Percentiles rank a stretch among this genome's conserved stretches.
Conservation (phyloP, 2,797 vertebrate genomes). For the Oophaga sylvatica region DNA sequence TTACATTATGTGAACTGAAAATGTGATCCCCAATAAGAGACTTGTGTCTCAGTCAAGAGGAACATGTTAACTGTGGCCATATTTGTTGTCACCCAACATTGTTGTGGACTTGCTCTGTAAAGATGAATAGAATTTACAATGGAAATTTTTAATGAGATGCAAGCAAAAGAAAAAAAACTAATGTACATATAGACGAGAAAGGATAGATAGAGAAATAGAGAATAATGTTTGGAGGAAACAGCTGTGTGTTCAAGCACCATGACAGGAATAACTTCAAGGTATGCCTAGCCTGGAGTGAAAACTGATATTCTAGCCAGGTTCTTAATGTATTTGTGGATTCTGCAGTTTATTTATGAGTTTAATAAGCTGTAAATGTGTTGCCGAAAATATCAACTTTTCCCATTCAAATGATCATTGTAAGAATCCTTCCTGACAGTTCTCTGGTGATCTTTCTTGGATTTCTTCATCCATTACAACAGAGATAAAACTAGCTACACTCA, state of each 20-base stretch:
- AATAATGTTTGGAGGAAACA: constrained; percentile 39
- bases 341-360: constrained; percentile 46
- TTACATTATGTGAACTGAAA: no score
- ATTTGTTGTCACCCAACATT: neutral
- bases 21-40: no score
- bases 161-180: neutral
- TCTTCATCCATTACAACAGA: neutral
- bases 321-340: constrained; percentile 26
- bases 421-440: neutral
- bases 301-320: constrained; percentile 28
- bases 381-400: constrained; percentile 36
- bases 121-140: neutral
- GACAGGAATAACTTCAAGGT: constrained; percentile 53
- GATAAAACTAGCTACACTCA: neutral
- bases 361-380: constrained; percentile 33
- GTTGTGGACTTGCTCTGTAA: neutral
- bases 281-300: constrained; percentile 42
- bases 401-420: constrained; percentile 4
- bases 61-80: neutral
- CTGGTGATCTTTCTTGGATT: constrained; percentile 5
- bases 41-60: no score
- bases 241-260: constrained; percentile 50
- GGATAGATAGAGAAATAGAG: neutral
- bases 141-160: constrained; percentile 13
- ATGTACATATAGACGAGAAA: neutral